phyloP scores from a whole-genome alignment of 2,888 invertebrate genomes.

The Stomorhina lunata region DNA sequence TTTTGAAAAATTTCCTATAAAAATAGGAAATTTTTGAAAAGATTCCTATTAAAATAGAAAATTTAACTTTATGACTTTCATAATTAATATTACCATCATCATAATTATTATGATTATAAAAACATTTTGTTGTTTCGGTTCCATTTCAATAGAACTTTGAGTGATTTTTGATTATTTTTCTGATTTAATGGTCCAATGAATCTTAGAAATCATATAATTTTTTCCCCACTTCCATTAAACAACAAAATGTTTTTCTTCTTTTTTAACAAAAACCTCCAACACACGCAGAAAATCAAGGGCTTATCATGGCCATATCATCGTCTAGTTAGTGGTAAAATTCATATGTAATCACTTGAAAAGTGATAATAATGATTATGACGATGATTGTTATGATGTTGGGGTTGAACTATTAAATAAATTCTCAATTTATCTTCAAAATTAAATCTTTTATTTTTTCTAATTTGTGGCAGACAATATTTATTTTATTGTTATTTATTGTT shows the following conservation, averaged over 20 bases:
- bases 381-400: not conserved
- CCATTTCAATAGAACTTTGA: slow-evolving; percentile 57
- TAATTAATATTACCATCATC: not conserved
- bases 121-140: slow-evolving; percentile 36
- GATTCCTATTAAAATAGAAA: no score
- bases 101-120: not conserved
- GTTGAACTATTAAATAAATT: not conserved
- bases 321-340: not conserved
- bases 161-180: slow-evolving; percentile 65
- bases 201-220: slow-evolving; percentile 58
- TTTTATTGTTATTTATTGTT: not conserved
- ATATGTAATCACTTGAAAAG: not conserved
- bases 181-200: slow-evolving; percentile 69
- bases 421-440: not conserved
- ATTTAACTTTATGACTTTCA: no score
- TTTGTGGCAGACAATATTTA: slow-evolving; percentile 11
- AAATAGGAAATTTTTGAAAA: no score
- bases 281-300: not conserved
- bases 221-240: not conserved
- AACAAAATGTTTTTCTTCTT: slow-evolving; percentile 54
- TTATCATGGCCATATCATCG: slow-evolving; percentile 2
- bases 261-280: slow-evolving; percentile 17
- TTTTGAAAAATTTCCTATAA: no score
- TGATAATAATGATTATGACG: not conserved
- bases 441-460: not conserved